These are phyloP conservation scores for Eutolmus rufibarbis DNA, from an alignment of 2,888 invertebrate species.

Conservation along the genomic window DNA sequence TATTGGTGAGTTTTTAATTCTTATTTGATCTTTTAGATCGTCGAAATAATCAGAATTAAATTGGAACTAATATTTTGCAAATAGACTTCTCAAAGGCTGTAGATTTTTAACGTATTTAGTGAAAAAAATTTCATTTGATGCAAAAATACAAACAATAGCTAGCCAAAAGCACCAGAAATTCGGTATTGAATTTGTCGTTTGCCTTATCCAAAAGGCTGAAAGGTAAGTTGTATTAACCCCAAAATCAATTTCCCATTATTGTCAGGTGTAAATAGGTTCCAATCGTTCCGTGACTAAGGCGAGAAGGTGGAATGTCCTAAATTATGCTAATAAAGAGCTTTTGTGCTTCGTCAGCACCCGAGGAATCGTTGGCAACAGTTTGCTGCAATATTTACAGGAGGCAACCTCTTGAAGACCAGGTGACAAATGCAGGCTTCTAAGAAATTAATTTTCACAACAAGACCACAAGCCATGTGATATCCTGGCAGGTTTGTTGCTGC, in stretches of 20 bases:
- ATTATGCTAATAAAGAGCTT: neutral
- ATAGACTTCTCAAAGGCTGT: too few species aligned
- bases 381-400: slow-evolving; percentile 3
- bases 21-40: too few species aligned
- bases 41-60: too few species aligned
- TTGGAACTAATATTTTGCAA: too few species aligned
- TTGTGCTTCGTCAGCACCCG: neutral
- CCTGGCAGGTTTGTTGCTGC: neutral
- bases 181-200: neutral
- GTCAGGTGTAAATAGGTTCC: neutral
- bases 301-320: neutral
- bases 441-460: slow-evolving; percentile 24
- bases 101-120: too few species aligned
- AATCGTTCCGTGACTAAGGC: neutral
- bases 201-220: neutral
- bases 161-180: too few species aligned
- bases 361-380: neutral
- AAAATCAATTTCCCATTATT: neutral
- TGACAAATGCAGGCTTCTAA: slow-evolving; percentile 34
- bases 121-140: too few species aligned
- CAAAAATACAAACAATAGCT: too few species aligned
- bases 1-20: too few species aligned
- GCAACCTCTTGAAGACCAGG: neutral
- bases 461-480: slow-evolving; percentile 23
- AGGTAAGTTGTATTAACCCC: neutral